Conservation (phyloP, 2,113 vertebrate genomes). For the Muntiacus muntjak region DNA sequence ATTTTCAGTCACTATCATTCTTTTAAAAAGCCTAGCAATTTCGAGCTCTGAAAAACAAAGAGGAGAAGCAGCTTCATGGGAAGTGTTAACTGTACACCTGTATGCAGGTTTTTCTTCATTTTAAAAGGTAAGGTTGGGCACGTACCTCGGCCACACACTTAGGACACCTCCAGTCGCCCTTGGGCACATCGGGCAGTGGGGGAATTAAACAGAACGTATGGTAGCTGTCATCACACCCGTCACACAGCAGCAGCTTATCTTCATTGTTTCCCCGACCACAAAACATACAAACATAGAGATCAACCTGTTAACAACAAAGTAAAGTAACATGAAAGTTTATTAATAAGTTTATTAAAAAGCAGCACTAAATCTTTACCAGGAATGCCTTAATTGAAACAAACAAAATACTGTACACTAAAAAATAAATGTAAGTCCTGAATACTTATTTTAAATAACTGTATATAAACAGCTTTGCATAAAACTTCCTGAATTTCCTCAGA, state of each 20-base stretch:
- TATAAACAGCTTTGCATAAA: constrained; percentile 26
- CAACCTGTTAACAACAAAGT: constrained; percentile 83
- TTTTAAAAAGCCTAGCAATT: constrained; percentile 15
- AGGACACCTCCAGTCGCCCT: constrained; percentile 97
- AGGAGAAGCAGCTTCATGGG: neutral
- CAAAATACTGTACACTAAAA: constrained; percentile 19
- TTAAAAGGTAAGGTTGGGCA: neutral
- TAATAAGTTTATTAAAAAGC: neutral
- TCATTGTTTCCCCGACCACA: constrained; percentile 97
- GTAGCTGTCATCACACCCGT: constrained; percentile 98
- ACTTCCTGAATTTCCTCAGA: constrained; percentile 4
- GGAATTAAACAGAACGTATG: constrained; percentile 98
- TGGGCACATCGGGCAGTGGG: constrained; percentile 95
- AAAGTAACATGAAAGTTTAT: constrained; percentile 3
- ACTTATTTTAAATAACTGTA: constrained; percentile 5
- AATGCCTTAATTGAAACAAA: constrained; percentile 30
- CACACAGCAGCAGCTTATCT: constrained; percentile 94
- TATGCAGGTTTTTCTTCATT: neutral
- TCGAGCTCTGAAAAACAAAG: neutral
- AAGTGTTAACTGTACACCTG: neutral
- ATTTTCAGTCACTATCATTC: neutral
- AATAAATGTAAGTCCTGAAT: constrained; percentile 30
- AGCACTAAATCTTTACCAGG: constrained; percentile 4
- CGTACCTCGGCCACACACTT: constrained; percentile 97
- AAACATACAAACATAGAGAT: constrained; percentile 96